These are phyloP conservation scores for Drosophila rubida DNA, from an alignment of 2,888 invertebrate genomes.

Conservation along the genomic window DNA sequence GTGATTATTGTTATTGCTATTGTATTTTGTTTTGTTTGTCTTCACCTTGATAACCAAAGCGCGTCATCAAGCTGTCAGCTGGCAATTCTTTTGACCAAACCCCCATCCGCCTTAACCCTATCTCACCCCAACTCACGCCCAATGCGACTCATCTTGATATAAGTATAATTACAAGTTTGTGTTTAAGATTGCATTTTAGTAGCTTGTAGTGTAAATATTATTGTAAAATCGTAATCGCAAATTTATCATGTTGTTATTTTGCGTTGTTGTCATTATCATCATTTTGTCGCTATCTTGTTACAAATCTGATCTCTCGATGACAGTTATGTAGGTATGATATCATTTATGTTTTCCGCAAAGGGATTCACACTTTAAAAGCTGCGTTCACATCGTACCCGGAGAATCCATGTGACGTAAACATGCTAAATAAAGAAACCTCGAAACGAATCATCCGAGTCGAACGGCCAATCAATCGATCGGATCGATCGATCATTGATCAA, in stretches of 20 bases:
- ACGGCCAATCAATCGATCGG: constrained; percentile 1
- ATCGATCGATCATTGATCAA: constrained; percentile 12
- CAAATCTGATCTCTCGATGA: background rate
- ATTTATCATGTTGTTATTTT: constrained; percentile 38
- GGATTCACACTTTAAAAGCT: background rate
- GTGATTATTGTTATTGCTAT: constrained; percentile 31
- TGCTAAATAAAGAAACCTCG: background rate
- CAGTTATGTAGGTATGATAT: background rate
- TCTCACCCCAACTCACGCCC: background rate
- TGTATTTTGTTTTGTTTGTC: constrained; percentile 51
- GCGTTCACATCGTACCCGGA: background rate
- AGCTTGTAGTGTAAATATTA: constrained; percentile 41
- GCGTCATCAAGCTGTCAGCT: constrained; percentile 33
- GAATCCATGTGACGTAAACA: constrained; percentile 14
- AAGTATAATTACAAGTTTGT: background rate
- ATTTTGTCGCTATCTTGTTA: background rate
- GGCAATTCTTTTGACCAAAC: background rate
- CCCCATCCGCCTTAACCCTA: background rate
- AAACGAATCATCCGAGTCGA: constrained; percentile 10
- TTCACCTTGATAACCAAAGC: constrained; percentile 62
- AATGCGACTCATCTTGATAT: constrained; percentile 35
- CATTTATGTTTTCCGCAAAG: background rate
- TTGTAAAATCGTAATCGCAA: constrained; percentile 21
- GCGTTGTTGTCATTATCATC: background rate
- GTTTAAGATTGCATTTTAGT: background rate